phyloP scores from a whole-genome alignment of 2,113 vertebrate genomes.

The Phrynosoma blainvillii region DNA sequence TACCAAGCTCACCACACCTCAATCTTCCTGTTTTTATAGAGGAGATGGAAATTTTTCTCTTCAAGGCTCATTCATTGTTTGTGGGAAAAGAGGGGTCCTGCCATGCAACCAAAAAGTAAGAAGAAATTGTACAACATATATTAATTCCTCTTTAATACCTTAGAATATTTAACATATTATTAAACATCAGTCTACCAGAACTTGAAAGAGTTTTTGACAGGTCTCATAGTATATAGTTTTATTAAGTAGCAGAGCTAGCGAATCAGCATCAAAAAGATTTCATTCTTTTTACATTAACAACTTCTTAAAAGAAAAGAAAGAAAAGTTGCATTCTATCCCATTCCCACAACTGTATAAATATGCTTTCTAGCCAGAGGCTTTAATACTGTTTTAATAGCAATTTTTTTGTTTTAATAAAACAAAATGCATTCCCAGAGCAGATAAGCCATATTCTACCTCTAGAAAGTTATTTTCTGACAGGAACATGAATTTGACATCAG shows the following conservation, averaged over 20 bases:
- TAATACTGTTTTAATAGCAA: no score
- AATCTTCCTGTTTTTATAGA: not conserved
- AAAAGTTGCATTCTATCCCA: no score
- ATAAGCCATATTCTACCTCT: not conserved
- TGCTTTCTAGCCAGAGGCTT: no score
- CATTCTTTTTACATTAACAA: not conserved
- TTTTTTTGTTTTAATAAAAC: no score
- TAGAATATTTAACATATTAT: not conserved
- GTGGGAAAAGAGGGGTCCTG: not conserved
- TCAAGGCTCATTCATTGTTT: not conserved
- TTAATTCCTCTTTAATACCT: not conserved
- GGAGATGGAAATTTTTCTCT: not conserved
- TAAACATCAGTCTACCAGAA: not conserved
- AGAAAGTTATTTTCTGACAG: not conserved
- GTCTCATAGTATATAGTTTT: conserved; percentile 5
- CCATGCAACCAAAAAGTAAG: not conserved
- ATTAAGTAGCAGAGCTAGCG: not conserved
- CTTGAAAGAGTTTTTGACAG: not conserved
- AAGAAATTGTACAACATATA: not conserved
- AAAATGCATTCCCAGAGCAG: not conserved
- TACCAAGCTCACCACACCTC: not conserved
- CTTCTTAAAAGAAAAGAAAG: not conserved
- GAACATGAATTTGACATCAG: not conserved
- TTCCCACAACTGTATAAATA: no score
- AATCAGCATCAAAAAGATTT: not conserved